These are phyloP conservation scores for Drosophila sordidula DNA, from an alignment of 2,888 invertebrate genomes.

Conservation along the genomic window DNA sequence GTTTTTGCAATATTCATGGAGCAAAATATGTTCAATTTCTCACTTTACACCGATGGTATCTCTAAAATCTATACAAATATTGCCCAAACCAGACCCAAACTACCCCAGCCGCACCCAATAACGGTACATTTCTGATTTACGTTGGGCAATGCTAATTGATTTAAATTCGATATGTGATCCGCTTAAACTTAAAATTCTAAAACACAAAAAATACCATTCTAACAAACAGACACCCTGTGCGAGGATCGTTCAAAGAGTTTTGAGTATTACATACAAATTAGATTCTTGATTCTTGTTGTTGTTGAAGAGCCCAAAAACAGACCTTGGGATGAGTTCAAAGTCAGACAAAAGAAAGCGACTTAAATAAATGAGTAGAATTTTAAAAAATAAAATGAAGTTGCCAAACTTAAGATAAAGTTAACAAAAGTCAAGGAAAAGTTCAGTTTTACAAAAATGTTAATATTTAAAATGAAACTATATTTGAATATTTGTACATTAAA, in stretches of 20 bases:
- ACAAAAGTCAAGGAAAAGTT: too few relatives aligned
- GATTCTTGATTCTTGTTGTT: background rate
- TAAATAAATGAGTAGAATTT: too few relatives aligned
- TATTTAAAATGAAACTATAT: too few relatives aligned
- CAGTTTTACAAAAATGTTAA: too few relatives aligned
- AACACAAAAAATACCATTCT: conserved; percentile 21
- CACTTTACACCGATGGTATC: conserved; percentile 44
- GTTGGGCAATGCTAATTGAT: conserved; percentile 72
- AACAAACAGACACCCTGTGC: conserved; percentile 21
- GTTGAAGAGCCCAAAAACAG: background rate
- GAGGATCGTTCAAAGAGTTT: conserved; percentile 21
- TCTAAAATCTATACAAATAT: conserved; percentile 36
- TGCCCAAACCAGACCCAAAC: conserved; percentile 23
- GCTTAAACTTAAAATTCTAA: conserved; percentile 52
- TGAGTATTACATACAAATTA: too few relatives aligned
- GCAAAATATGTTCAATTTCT: conserved; percentile 48
- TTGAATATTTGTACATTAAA: too few relatives aligned
- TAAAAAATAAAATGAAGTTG: too few relatives aligned
- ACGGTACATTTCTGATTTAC: conserved; percentile 18
- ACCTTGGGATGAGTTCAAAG: too few relatives aligned
- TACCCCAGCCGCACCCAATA: conserved; percentile 6
- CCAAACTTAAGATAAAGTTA: too few relatives aligned
- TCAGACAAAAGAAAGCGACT: too few relatives aligned
- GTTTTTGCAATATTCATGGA: conserved; percentile 40
- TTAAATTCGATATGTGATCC: conserved; percentile 84